These are phyloP conservation scores for Hyposmocoma kahamanoa DNA, from an alignment of 1,140 invertebrate genomes.

Conservation along the genomic window DNA sequence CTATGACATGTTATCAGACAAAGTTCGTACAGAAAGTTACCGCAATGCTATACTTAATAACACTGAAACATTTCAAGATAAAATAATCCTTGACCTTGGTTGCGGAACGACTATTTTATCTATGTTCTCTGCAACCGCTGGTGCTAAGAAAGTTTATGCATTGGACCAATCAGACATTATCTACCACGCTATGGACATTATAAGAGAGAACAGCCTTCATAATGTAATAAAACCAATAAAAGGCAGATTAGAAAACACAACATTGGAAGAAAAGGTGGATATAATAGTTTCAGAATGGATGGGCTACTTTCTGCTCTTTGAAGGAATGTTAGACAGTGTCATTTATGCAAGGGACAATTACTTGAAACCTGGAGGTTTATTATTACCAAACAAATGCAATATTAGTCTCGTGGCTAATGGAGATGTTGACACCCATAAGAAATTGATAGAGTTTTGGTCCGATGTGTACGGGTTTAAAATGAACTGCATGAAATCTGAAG, in stretches of 20 bases:
- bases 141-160: conserved; percentile 92
- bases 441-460: conserved; percentile 92
- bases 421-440: conserved; percentile 85
- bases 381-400: conserved; percentile 93
- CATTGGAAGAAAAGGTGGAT: conserved; percentile 91
- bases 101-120: conserved; percentile 96
- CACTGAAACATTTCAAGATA: conserved; percentile 78
- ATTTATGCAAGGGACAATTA: conserved; percentile 93
- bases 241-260: conserved; percentile 93
- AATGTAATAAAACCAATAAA: conserved; percentile 78
- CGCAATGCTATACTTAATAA: conserved; percentile 94
- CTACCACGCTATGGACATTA: conserved; percentile 87
- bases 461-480: conserved; percentile 98
- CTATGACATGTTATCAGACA: conserved; percentile 95
- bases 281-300: conserved; percentile 99
- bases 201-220: conserved; percentile 80
- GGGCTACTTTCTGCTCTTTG: conserved; percentile 98
- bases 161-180: conserved; percentile 93
- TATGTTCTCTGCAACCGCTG: conserved; percentile 95
- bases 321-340: conserved; percentile 97
- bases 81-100: conserved; percentile 93
- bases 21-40: conserved; percentile 94
- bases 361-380: conserved; percentile 81
- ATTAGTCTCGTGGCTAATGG: conserved; percentile 92
- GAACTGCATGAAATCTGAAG: conserved; percentile 93